Conservation (phyloP, 1,140 invertebrate genomes). For the Anadara kagoshimensis region DNA sequence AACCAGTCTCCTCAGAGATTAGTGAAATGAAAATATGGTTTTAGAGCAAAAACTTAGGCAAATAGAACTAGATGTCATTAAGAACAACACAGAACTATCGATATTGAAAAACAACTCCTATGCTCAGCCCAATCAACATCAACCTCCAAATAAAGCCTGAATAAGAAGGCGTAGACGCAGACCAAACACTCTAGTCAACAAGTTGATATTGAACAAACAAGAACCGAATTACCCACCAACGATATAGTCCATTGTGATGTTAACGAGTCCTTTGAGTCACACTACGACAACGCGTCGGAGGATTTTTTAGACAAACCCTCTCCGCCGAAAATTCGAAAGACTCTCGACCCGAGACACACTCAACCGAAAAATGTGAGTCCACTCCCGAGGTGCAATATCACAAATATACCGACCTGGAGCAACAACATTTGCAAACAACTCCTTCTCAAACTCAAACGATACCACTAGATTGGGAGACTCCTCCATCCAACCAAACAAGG, state of each 20-base stretch:
- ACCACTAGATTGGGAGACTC: not conserved
- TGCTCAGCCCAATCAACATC: not conserved
- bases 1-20: not conserved
- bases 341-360: too few species aligned
- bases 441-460: not conserved
- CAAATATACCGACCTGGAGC: not conserved
- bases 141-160: not conserved
- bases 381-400: too few species aligned
- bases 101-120: slow-evolving; percentile 8
- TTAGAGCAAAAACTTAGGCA: slow-evolving; percentile 9
- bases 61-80: not conserved
- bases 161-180: slow-evolving; percentile 1
- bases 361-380: too few species aligned
- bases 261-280: not conserved
- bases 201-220: too few species aligned
- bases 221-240: too few species aligned
- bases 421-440: not conserved
- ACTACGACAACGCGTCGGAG: not conserved
- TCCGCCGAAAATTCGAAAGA: too few species aligned
- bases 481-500: too few species aligned
- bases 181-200: not conserved
- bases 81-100: too few species aligned
- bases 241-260: not conserved
- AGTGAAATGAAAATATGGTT: slow-evolving; percentile 11
- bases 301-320: slow-evolving; percentile 15